A percentile compares a stretch with the other conserved stretches of the same genome.
These are phyloP conservation scores for Sebastes variabilis DNA, from an alignment of 2,797 vertebrate genomes.

Conservation along the genomic window DNA sequence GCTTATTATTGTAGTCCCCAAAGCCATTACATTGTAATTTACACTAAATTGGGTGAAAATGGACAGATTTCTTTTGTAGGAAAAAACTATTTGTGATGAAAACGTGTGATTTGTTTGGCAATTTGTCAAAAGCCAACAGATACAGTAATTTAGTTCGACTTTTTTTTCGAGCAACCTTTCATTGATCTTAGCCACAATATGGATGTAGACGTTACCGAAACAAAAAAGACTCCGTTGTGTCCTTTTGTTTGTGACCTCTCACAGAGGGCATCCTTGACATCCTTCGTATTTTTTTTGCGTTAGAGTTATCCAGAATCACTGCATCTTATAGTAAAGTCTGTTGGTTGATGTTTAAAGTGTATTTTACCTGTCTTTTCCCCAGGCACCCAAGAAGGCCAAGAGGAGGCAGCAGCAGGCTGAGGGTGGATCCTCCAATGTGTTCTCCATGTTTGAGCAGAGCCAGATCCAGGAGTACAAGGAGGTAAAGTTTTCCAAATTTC, in stretches of 20 bases:
- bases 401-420: slow-evolving; percentile 90
- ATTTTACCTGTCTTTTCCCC: slow-evolving; percentile 9
- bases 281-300: neutral
- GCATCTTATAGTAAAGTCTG: neutral
- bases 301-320: neutral
- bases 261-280: neutral
- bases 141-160: neutral
- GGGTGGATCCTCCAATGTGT: slow-evolving; percentile 92
- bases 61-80: neutral
- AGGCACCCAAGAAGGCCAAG: slow-evolving; percentile 97
- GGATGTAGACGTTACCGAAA: neutral
- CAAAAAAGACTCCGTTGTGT: neutral
- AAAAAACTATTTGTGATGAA: neutral
- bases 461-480: slow-evolving; percentile 98
- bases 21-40: neutral
- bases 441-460: slow-evolving; percentile 98
- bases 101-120: neutral
- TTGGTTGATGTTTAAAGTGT: neutral
- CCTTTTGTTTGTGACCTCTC: neutral
- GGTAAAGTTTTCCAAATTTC: slow-evolving; percentile 73
- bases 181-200: neutral
- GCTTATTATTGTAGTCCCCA: neutral
- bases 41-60: neutral
- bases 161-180: neutral
- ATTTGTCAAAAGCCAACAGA: neutral